phyloP scores from a whole-genome alignment of 2,888 invertebrate genomes.

The Eupithecia tripunctaria region DNA sequence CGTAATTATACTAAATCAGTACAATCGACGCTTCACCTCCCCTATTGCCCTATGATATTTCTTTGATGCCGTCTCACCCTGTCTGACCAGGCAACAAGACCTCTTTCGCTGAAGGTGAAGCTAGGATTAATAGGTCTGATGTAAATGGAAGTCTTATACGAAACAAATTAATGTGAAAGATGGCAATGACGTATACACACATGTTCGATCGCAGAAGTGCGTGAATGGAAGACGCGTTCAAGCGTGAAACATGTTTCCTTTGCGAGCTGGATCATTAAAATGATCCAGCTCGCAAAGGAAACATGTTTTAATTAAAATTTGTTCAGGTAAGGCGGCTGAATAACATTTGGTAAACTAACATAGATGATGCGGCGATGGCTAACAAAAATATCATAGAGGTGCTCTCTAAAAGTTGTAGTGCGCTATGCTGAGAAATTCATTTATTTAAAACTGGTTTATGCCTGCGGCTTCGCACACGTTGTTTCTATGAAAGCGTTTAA shows the following conservation, averaged over 20 bases:
- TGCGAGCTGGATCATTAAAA: conserved; percentile 13
- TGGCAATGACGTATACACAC: conserved; percentile 44
- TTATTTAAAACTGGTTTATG: too few species aligned
- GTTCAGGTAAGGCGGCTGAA: conserved; percentile 4
- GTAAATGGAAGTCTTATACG: conserved; percentile 39
- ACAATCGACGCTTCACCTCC: conserved; percentile 13
- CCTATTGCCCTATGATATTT: conserved; percentile 30
- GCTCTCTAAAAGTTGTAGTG: not conserved
- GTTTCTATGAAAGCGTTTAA: too few species aligned
- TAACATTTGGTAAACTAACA: not conserved
- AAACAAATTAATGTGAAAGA: conserved; percentile 49
- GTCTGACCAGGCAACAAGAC: conserved; percentile 7
- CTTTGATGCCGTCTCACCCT: conserved; percentile 34
- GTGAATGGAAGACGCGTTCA: conserved; percentile 28
- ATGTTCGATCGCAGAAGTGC: conserved; percentile 30
- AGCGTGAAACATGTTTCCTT: conserved; percentile 20
- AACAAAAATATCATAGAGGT: not conserved
- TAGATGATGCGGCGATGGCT: not conserved
- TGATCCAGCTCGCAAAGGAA: too few species aligned
- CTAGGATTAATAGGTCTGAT: conserved; percentile 10
- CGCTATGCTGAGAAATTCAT: not conserved
- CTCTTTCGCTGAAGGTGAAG: not conserved
- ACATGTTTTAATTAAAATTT: conserved; percentile 20
- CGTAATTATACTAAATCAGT: conserved; percentile 27
- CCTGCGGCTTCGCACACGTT: too few species aligned